phyloP scores from a whole-genome alignment of 2,797 vertebrate genomes.

The Novumbra hubbsi region DNA sequence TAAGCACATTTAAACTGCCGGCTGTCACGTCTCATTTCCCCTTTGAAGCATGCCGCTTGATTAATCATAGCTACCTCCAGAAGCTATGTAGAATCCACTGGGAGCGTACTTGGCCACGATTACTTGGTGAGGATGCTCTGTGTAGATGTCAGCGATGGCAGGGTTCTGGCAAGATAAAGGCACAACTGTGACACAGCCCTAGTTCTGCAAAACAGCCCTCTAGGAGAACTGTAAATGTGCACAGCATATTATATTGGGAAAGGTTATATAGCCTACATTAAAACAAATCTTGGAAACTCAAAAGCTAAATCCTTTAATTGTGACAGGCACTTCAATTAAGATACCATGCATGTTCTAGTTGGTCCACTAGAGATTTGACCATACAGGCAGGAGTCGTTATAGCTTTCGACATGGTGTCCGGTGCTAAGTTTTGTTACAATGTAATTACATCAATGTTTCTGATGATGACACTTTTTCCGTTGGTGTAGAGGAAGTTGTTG shows the following conservation, averaged over 20 bases:
- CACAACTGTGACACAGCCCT: not conserved
- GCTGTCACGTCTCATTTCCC: not conserved
- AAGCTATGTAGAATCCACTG: conserved; percentile 97
- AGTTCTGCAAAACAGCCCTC: not conserved
- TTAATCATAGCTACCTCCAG: conserved; percentile 81
- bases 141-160: conserved; percentile 92
- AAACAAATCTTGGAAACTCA: not conserved
- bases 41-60: not conserved
- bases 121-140: conserved; percentile 91
- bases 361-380: not conserved
- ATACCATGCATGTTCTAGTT: too few relatives aligned
- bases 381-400: not conserved
- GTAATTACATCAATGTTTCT: conserved; percentile 88
- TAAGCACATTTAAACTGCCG: not conserved
- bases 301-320: too few relatives aligned
- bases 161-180: conserved; percentile 81
- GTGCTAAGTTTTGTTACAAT: not conserved
- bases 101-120: conserved; percentile 93
- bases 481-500: conserved; percentile 94
- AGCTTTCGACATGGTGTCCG: not conserved
- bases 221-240: not conserved
- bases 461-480: conserved; percentile 94
- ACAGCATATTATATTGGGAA: not conserved
- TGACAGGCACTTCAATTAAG: too few relatives aligned
- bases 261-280: not conserved